Evolutionary conservation across 2,888 invertebrate species (phyloP), one percentile per base, ranked within the genome.

Genomic region (Xanthia togata): DNA sequence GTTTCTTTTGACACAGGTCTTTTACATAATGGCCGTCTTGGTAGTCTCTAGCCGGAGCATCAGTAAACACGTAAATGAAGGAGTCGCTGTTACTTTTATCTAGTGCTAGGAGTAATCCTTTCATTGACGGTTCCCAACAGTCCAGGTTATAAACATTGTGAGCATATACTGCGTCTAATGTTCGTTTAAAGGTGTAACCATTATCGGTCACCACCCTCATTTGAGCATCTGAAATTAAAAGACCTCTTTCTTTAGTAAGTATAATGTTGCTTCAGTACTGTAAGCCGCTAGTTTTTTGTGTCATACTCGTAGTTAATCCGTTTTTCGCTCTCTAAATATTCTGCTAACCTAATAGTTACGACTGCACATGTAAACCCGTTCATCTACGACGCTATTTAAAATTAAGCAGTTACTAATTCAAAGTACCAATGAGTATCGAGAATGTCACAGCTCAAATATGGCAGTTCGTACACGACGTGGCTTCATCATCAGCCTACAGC

Each of bases 61-160:
- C 92, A 6, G 92, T 92, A 63, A 92, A 92, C 0, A 92, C 88
- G 57, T 86, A 92, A 2, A 92, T 47, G 23, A 78, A 88, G 0
- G 92, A 92, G 4, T 85, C 70, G 0, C 84, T 87, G 3, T 78
- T 80, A 75, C 92, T 92, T 0, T 64, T 59, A 0, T 85, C 26
- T 11, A 92, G 69, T 2, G 85, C 92, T 20, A 78, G 44, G 31
- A 86, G 73, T 23, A 91, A 81, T 0, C 92, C 92, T 0, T 83
- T 75, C 76, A 92, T 78, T 0, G 88, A 73, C n/a, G 76, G 78
- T 72, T 92, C 92, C 1, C 78, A 82, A 47, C 92, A 92, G 41
- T 90, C 89, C 4, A 0, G 0, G 26, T 84, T 86, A 1, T 6
- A 0, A 5, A 31, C 0, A 60, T 76, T 70, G 17, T 79, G 35